Evolutionary conservation across 2,888 invertebrate genomes (phyloP).

Genomic region (Dichetophora obliterata): DNA sequence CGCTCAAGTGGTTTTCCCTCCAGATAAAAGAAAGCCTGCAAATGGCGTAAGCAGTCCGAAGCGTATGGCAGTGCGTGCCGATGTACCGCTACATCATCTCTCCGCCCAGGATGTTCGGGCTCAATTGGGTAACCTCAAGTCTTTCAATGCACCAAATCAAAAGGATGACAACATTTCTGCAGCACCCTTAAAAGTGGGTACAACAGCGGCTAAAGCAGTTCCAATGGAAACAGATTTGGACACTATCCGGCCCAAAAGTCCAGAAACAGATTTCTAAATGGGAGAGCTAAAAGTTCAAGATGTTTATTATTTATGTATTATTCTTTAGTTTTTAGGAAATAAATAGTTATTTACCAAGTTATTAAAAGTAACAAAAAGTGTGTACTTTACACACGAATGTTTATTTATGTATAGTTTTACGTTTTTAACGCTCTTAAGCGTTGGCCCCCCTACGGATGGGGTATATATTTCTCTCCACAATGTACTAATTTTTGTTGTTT

Average conservation of each 20-base stretch:
- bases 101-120: slow-evolving; percentile 64
- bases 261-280: slow-evolving; percentile 64
- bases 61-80: slow-evolving; percentile 61
- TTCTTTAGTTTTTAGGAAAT: no score
- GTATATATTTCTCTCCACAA: no score
- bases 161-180: background rate
- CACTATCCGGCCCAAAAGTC: slow-evolving; percentile 60
- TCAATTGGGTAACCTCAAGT: slow-evolving; percentile 61
- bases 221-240: slow-evolving; percentile 46
- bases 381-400: no score
- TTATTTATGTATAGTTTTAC: no score
- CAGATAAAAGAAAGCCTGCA: slow-evolving; percentile 58
- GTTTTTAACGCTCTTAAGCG: no score
- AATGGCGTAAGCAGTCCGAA: slow-evolving; percentile 61
- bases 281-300: no score
- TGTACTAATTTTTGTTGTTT: no score
- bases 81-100: slow-evolving; percentile 65
- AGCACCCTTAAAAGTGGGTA: background rate
- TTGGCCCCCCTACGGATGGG: no score
- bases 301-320: no score
- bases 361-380: no score
- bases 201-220: background rate
- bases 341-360: no score
- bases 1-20: slow-evolving; percentile 66
- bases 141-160: slow-evolving; percentile 56